A percentile compares a stretch with the other conserved stretches of the same genome.
Conservation (phyloP, 2,113 vertebrate species). For the western clawed frog (Xenopus tropicalis) region DNA sequence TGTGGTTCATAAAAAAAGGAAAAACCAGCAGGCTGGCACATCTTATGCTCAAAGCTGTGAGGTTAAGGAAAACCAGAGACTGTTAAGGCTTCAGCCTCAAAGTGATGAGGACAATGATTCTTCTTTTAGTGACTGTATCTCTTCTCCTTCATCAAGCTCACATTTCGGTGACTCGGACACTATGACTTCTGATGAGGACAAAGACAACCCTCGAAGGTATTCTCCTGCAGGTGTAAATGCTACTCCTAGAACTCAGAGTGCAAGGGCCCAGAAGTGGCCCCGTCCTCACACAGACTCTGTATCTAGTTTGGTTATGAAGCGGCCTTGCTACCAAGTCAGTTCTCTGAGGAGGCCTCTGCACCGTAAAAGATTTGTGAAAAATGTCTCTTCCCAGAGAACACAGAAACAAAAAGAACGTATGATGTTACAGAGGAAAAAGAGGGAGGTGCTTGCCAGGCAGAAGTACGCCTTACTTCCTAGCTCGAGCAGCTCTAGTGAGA, state of each 20-base stretch:
- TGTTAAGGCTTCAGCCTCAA: conserved; percentile 72
- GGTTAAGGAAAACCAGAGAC: conserved; percentile 74
- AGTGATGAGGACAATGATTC: conserved; percentile 90
- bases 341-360: conserved; percentile 73
- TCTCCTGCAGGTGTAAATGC: conserved; percentile 66
- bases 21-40: conserved; percentile 95
- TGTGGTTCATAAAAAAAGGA: conserved; percentile 87
- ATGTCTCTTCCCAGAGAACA: conserved; percentile 80
- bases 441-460: conserved; percentile 85
- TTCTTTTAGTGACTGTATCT: conserved; percentile 94
- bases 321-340: conserved; percentile 80
- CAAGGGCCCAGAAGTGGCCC: conserved; percentile 86
- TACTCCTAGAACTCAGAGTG: conserved; percentile 75
- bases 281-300: conserved; percentile 83
- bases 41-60: conserved; percentile 79
- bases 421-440: conserved; percentile 90
- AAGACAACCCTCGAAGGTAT: conserved; percentile 65
- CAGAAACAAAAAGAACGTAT: conserved; percentile 93
- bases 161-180: conserved; percentile 96
- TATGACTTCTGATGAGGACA: conserved; percentile 90
- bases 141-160: conserved; percentile 92
- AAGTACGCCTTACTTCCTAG: conserved; percentile 91
- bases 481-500: conserved; percentile 93
- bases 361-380: conserved; percentile 88
- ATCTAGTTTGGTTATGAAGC: conserved; percentile 78